Percentiles rank a stretch among this genome's conserved stretches.
These are phyloP conservation scores for Glareola pratincola DNA, from an alignment of 2,113 vertebrate species.

Conservation along the genomic window DNA sequence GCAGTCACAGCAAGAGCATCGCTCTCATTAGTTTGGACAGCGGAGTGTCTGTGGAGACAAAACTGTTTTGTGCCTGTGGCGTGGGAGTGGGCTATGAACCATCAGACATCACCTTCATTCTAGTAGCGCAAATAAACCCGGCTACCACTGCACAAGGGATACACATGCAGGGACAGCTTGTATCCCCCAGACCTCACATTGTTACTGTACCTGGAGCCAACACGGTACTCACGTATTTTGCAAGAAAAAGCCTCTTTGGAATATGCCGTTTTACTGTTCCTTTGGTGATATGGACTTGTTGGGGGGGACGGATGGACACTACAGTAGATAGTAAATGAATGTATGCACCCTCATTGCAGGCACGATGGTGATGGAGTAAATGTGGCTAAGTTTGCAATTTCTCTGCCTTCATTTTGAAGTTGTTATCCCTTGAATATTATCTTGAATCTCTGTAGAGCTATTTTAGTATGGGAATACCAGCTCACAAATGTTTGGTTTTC, in stretches of 20 bases:
- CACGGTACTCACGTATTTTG: neutral
- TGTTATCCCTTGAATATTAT: neutral
- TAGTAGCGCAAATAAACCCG: neutral
- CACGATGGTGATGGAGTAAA: neutral
- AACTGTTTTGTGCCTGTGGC: neutral
- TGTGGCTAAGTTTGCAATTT: neutral
- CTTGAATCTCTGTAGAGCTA: neutral
- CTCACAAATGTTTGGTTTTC: neutral
- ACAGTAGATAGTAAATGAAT: neutral
- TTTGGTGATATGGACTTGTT: neutral
- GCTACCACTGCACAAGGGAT: neutral
- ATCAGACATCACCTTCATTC: neutral
- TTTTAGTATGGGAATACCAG: neutral
- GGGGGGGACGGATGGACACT: neutral
- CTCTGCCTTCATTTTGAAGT: neutral
- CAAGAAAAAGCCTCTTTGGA: neutral
- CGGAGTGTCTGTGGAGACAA: fast-evolving
- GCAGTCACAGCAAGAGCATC: neutral
- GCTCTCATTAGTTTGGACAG: neutral
- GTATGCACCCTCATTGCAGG: neutral
- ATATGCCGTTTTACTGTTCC: neutral
- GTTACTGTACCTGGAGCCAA: neutral
- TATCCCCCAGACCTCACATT: neutral
- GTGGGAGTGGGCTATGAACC: neutral
- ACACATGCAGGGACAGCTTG: neutral